Conservation (phyloP, 2,888 invertebrate genomes). For the Fabriciana adippe region DNA sequence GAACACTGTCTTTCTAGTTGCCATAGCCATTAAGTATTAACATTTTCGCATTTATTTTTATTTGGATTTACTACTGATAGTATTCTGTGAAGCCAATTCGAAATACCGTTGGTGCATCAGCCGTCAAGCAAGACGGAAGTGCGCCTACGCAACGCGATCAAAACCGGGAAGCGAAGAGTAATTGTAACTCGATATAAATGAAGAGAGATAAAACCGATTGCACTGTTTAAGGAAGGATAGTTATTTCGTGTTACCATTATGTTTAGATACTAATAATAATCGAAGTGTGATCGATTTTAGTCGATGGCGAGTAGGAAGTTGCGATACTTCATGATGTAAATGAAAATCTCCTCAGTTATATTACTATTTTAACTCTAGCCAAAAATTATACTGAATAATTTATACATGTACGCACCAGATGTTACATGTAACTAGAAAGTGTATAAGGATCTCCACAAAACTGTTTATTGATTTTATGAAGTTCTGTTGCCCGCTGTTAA, state of each 20-base stretch:
- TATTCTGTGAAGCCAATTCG: constrained; percentile 45
- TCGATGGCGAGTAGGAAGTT: constrained; percentile 31
- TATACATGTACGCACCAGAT: too few species aligned
- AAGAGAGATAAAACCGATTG: constrained; percentile 68
- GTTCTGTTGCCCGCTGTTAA: too few species aligned
- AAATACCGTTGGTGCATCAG: constrained; percentile 53
- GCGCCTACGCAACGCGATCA: constrained; percentile 57
- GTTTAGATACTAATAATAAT: constrained; percentile 36
- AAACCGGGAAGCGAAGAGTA: constrained; percentile 64
- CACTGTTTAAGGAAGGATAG: constrained; percentile 69
- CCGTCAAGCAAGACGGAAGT: constrained; percentile 55
- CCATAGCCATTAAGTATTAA: too few species aligned
- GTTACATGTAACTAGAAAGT: too few species aligned
- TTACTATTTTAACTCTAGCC: neutral
- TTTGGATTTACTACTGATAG: constrained; percentile 12
- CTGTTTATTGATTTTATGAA: too few species aligned
- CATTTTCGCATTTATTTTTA: neutral
- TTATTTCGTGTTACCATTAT: constrained; percentile 42
- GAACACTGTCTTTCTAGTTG: too few species aligned
- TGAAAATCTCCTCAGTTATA: neutral
- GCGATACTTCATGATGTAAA: constrained; percentile 31
- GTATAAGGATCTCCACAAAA: too few species aligned
- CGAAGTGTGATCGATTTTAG: constrained; percentile 36
- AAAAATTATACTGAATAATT: neutral
- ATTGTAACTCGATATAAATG: constrained; percentile 73